Evolutionary conservation across 2,888 invertebrate species (phyloP), one percentile per base, ranked within the genome.

Genomic region (Drosophila nr. fundita): DNA sequence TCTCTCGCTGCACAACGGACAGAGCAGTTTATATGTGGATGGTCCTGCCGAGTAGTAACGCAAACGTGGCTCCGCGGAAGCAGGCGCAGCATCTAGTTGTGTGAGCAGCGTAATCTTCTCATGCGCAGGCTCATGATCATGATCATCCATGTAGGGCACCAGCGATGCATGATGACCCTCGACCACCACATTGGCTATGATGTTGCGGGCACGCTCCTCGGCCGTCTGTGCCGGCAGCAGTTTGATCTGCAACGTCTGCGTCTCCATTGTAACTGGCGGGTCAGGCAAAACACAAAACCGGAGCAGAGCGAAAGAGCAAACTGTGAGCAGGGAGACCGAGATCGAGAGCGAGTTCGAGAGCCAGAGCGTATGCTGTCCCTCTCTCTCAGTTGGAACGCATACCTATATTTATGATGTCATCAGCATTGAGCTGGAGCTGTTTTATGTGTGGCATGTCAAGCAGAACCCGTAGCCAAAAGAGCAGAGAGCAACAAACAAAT

Each of bases 11-110:
- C 92, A 92, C 55, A 92, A 81, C 4, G 92, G 92, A n/a, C 92
- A 92, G 42, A 87, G 81, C 54, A 92, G 61, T 34, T 87, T 85
- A 73, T 91, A 91, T 34, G 91, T 92, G 60, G 90, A 90, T 0
- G 92, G 92, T 0, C 92, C 92, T 0, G 92, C 91, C 0, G 90
- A 80, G 66, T 89, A 92, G 68, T 92, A 92, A 4, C 90, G 88
- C 52, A 92, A 61, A 5, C 85, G 86, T 2, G 74, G 76, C 24
- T 45, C 40, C 0, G 58, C 7, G 4, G 72, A 29, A 0, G 69
- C 42, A 2, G 71, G 52, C 4, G 67, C 24, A 13, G 73, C 54
- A 15, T 81, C 80, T 63, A 79, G 36, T 29, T 80, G 64, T 4
- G 52, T 60, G 1, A 72, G 29, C 50, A 78, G 81, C 0, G 53